phyloP scores from a whole-genome alignment of 2,113 vertebrate species.

The Nycticorax nycticorax region DNA sequence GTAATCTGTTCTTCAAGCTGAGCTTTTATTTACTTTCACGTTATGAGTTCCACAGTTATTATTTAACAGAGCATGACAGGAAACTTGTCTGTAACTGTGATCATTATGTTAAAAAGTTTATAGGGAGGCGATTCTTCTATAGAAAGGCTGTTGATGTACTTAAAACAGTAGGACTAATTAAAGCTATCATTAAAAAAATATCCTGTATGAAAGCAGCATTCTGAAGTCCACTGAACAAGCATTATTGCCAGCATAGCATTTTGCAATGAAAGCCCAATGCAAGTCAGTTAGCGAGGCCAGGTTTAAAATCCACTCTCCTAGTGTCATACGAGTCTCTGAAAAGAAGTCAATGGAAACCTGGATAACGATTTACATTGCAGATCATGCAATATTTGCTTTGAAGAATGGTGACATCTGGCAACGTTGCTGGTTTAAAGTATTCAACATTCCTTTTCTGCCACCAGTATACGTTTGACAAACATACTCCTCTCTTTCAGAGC shows the following conservation, averaged over 20 bases:
- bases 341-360: background rate
- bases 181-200: background rate
- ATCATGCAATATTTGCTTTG: conserved; percentile 40
- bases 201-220: background rate
- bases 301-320: conserved; percentile 7
- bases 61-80: background rate
- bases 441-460: background rate
- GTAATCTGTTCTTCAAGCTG: background rate
- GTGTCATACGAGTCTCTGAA: background rate
- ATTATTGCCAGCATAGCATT: background rate
- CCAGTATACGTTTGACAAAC: background rate
- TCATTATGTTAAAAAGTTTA: background rate
- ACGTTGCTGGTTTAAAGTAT: background rate
- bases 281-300: background rate
- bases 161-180: background rate
- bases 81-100: background rate
- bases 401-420: background rate
- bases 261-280: background rate
- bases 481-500: background rate
- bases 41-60: background rate
- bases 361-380: background rate
- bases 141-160: background rate
- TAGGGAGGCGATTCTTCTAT: background rate
- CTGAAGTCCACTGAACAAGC: background rate
- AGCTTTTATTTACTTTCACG: background rate